Evolutionary conservation across 2,797 vertebrate genomes (phyloP).

Genomic region (Cebuella pygmaea): DNA sequence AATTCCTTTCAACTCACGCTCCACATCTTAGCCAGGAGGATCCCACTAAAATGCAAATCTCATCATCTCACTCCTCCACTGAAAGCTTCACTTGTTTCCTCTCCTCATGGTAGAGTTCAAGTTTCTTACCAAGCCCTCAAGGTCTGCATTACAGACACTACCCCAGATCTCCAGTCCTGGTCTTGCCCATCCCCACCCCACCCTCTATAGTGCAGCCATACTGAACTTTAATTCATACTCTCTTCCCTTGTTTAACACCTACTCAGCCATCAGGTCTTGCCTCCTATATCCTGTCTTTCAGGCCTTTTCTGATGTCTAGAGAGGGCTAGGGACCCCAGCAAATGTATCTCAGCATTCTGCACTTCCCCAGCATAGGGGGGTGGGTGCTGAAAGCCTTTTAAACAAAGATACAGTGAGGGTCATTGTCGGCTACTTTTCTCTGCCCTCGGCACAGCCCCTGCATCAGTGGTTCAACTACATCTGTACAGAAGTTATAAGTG

Average conservation of each 20-base stretch:
- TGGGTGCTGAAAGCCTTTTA: not conserved
- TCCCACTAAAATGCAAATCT: not conserved
- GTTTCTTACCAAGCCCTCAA: not conserved
- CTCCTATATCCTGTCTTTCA: not conserved
- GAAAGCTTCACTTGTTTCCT: not conserved
- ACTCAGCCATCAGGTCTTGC: not conserved
- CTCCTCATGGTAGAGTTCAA: not conserved
- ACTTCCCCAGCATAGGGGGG: not conserved
- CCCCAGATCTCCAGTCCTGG: not conserved
- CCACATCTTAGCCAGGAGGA: not conserved
- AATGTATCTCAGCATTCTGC: not conserved
- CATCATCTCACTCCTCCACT: not conserved
- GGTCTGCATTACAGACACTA: not conserved
- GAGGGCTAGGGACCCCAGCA: not conserved
- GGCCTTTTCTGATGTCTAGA: not conserved
- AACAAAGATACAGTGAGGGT: not conserved
- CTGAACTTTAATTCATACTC: not conserved
- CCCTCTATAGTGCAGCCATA: not conserved
- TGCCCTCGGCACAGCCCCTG: not conserved
- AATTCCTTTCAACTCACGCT: not conserved
- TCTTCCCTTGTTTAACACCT: not conserved
- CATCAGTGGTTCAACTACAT: not conserved
- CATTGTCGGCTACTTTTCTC: not conserved
- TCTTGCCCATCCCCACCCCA: not conserved
- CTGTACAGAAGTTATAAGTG: not conserved